phyloP scores from a whole-genome alignment of 2,888 invertebrate species.

The Chymomyza procnemis region DNA sequence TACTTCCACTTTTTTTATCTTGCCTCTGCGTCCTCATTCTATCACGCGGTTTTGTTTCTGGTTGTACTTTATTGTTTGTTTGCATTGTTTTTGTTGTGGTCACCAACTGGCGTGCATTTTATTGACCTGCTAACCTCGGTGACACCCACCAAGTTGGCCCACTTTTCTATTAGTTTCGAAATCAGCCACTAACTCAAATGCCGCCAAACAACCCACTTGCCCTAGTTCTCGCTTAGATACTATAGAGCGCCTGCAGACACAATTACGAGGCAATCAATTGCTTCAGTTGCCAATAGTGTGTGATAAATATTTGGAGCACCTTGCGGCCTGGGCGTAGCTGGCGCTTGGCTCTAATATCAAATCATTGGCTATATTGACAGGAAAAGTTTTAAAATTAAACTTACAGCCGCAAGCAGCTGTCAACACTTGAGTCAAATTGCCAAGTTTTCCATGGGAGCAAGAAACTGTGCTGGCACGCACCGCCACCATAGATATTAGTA shows the following conservation, averaged over 20 bases:
- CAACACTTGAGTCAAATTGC: neutral
- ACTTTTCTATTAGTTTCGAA: slow-evolving; percentile 9
- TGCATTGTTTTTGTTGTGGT: slow-evolving; percentile 36
- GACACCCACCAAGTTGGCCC: slow-evolving; percentile 10
- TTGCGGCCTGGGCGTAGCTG: slow-evolving; percentile 1
- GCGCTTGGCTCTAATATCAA: slow-evolving; percentile 26
- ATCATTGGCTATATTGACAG: slow-evolving; percentile 4
- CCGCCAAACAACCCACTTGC: slow-evolving; percentile 50
- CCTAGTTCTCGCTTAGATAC: slow-evolving; percentile 46
- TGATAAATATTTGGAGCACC: slow-evolving; percentile 60
- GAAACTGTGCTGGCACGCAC: neutral
- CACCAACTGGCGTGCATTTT: slow-evolving; percentile 15
- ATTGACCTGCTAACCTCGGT: slow-evolving; percentile 75
- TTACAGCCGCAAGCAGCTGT: neutral
- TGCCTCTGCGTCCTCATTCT: slow-evolving; percentile 62
- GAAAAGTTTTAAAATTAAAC: neutral
- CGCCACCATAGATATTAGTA: neutral
- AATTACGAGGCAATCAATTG: slow-evolving; percentile 70
- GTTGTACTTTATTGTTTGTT: slow-evolving; percentile 25
- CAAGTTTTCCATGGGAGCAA: neutral
- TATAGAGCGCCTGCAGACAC: slow-evolving; percentile 26
- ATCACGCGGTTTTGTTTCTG: slow-evolving; percentile 43
- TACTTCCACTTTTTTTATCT: slow-evolving; percentile 36
- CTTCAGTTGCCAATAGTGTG: slow-evolving; percentile 58
- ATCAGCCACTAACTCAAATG: slow-evolving; percentile 7